Conservation (phyloP, 1,140 invertebrate genomes). For the Notospermus geniculatus region DNA sequence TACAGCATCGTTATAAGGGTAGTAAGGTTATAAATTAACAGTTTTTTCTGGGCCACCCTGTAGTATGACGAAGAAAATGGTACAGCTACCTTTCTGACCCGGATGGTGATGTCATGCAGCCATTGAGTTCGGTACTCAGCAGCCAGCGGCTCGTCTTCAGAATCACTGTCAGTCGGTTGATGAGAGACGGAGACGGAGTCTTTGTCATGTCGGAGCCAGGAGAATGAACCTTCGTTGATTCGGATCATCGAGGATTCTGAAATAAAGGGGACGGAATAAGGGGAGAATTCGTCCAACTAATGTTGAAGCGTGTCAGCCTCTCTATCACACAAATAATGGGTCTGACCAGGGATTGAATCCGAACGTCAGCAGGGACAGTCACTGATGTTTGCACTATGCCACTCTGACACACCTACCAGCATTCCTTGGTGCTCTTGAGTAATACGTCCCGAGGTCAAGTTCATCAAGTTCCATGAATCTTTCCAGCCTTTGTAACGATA, state of each 20-base stretch:
- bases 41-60: too few relatives aligned
- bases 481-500: constrained; percentile 58
- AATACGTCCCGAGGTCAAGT: constrained; percentile 38
- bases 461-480: constrained; percentile 50
- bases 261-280: neutral
- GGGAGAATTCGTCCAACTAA: too few relatives aligned
- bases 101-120: constrained; percentile 32
- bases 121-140: neutral
- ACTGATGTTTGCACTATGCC: too few relatives aligned
- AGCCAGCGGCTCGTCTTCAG: neutral
- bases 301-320: too few relatives aligned
- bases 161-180: neutral
- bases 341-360: too few relatives aligned
- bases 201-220: constrained; percentile 23
- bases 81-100: constrained; percentile 28
- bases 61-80: too few relatives aligned
- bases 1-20: too few relatives aligned
- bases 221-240: constrained; percentile 29
- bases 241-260: constrained; percentile 15
- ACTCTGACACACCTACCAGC: too few relatives aligned
- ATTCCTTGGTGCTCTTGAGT: constrained; percentile 15
- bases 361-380: too few relatives aligned
- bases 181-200: neutral
- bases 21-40: too few relatives aligned
- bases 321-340: too few relatives aligned